phyloP scores from a whole-genome alignment of 2,888 invertebrate species.

The Uloborus plumipes region DNA sequence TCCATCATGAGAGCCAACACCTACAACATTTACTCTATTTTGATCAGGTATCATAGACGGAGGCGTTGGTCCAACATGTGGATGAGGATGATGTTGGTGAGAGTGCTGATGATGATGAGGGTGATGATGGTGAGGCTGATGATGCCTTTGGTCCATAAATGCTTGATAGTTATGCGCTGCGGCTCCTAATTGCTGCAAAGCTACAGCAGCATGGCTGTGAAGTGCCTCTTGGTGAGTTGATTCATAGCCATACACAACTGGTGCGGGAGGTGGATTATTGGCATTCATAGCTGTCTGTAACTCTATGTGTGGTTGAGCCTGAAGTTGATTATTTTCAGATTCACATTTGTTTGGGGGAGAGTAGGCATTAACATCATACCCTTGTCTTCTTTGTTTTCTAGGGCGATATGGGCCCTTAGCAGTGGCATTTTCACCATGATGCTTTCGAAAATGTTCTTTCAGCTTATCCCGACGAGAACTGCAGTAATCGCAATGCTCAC shows the following conservation, averaged over 20 bases:
- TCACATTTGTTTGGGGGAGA: conserved; percentile 17
- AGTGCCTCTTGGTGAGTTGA: conserved; percentile 31
- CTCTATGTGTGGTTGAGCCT: conserved; percentile 11
- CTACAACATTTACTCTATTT: conserved; percentile 31
- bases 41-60: conserved; percentile 49
- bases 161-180: conserved; percentile 34
- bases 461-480: conserved; percentile 78
- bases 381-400: conserved; percentile 64
- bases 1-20: conserved; percentile 26
- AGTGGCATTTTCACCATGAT: conserved; percentile 71
- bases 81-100: conserved; percentile 27
- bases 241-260: conserved; percentile 34
- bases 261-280: conserved; percentile 7
- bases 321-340: conserved; percentile 13
- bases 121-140: conserved; percentile 21
- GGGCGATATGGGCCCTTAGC: conserved; percentile 66
- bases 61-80: conserved; percentile 30
- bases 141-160: conserved; percentile 41
- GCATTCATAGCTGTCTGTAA: conserved; percentile 1
- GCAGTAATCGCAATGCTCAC: conserved; percentile 76
- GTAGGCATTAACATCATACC: conserved; percentile 2
- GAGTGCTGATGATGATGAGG: conserved; percentile 21
- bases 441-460: conserved; percentile 75
- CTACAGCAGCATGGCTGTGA: conserved; percentile 24
- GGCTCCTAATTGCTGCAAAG: conserved; percentile 24